phyloP scores from a whole-genome alignment of 2,113 vertebrate species.

The Halcyon malimbica region DNA sequence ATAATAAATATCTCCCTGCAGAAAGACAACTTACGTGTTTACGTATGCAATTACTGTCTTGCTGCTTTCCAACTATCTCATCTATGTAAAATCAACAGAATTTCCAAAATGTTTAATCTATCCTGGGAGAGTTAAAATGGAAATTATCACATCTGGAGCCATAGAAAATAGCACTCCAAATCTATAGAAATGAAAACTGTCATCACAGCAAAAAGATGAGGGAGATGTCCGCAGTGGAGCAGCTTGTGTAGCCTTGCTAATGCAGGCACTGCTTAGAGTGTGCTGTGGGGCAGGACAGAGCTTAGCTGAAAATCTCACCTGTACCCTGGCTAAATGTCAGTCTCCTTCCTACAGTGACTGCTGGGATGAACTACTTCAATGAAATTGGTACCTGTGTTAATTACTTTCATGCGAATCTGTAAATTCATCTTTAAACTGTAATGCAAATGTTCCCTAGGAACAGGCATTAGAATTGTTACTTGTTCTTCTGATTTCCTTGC shows the following conservation, averaged over 20 bases:
- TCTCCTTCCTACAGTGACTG: not conserved
- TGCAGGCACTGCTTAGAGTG: rapidly evolving
- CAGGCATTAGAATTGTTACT: not conserved
- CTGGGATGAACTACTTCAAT: not conserved
- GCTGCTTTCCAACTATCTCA: not conserved
- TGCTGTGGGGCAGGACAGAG: rapidly evolving
- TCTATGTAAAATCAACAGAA: not conserved
- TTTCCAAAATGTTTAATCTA: not conserved
- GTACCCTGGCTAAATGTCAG: not conserved
- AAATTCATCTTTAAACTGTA: not conserved
- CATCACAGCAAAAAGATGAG: not conserved
- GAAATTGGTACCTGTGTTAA: not conserved
- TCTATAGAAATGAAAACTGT: not conserved
- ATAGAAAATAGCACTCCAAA: not conserved
- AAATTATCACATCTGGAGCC: not conserved
- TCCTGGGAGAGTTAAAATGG: not conserved
- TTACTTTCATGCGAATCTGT: not conserved
- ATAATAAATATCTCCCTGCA: not conserved
- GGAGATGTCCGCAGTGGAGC: not conserved
- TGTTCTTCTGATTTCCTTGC: not conserved
- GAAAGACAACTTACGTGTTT: not conserved
- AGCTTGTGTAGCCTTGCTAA: not conserved
- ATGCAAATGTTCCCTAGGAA: not conserved
- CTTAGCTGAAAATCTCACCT: not conserved
- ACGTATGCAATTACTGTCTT: not conserved